Evolutionary conservation across 2,888 invertebrate species (phyloP).

Genomic region (Hydrotaea diabolus): DNA sequence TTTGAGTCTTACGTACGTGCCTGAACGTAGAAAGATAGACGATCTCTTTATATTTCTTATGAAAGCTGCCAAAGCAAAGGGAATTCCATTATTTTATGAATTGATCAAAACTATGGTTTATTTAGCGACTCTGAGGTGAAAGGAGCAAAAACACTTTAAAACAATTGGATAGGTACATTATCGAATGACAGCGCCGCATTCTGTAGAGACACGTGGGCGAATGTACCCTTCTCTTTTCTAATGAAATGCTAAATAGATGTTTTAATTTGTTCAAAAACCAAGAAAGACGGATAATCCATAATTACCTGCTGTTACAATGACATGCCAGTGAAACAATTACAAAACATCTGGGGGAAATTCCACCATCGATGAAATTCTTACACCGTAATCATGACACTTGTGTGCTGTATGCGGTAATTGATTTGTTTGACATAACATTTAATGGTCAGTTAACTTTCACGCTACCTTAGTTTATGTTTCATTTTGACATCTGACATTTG

Average conservation of each 20-base stretch:
- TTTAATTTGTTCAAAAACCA: too few relatives aligned
- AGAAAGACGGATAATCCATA: background rate
- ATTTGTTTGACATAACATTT: constrained; percentile 30
- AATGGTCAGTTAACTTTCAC: constrained; percentile 55
- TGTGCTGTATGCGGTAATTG: background rate
- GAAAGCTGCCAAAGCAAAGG: too few relatives aligned
- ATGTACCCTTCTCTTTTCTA: background rate
- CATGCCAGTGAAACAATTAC: background rate
- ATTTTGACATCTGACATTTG: background rate
- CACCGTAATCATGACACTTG: background rate
- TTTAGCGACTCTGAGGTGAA: too few relatives aligned
- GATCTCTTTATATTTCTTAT: too few relatives aligned
- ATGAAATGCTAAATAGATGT: background rate
- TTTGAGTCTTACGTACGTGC: too few relatives aligned
- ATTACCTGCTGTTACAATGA: background rate
- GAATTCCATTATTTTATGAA: too few relatives aligned
- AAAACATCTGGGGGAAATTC: constrained; percentile 26
- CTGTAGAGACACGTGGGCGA: background rate
- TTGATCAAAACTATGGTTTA: too few relatives aligned
- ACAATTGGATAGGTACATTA: too few relatives aligned
- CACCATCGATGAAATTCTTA: background rate
- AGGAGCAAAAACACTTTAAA: too few relatives aligned
- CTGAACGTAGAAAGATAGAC: too few relatives aligned
- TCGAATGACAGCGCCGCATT: background rate
- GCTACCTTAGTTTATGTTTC: constrained; percentile 20